Evolutionary conservation across 2,888 invertebrate species (phyloP), one percentile per base, ranked within the genome.

Genomic region (Drosophila kambysellisi): DNA sequence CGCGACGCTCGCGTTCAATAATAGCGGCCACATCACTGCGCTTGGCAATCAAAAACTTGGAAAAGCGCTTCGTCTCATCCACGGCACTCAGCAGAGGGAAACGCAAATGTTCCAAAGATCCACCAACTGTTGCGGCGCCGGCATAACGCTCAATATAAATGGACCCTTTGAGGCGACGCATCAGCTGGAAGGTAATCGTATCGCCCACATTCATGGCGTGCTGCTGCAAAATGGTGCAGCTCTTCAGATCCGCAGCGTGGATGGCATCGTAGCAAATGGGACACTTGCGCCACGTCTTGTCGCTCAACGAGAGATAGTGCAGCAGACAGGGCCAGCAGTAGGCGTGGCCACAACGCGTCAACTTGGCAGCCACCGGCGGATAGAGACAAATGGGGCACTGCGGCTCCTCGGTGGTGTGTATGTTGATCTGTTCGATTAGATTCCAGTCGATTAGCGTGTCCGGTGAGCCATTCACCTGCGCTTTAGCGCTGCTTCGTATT

Each of bases 311-410:
- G 50, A 98, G 94, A 92, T 99, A 99, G 93, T 99, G 99, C 56
- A 99, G 94, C 83, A 98, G 95, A 91, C 99, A 99, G 0, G 98
- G 95, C 98, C 98, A 99, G 93, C 99, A 99, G 93, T 97, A 99
- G 74, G 98, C 96, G 92, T 99, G 99, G 12, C 99, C 99, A 93
- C 99, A 99, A 50, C 96, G 95, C 0, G 98, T 98, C 91, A 98
- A 97, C 93, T 98, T 98, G 2, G 97, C 98, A 62, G 98, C 97
- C 54, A 95, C 95, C 5, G 98, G 98, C 41, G 96, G 94, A 89
- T 96, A 96, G 77, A 99, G 94, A 93, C 99, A 99, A 91, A 99
- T 99, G 0, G 99, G 99, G 92, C 99, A 99, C 48, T 95, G 95
- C 29, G 96, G 95, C 82, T 94, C 94, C 81, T 96, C 96, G 37